Base-by-base conservation (phyloP, 2,113 vertebrate genomes). In the Daubentonia madagascariensis region DNA sequence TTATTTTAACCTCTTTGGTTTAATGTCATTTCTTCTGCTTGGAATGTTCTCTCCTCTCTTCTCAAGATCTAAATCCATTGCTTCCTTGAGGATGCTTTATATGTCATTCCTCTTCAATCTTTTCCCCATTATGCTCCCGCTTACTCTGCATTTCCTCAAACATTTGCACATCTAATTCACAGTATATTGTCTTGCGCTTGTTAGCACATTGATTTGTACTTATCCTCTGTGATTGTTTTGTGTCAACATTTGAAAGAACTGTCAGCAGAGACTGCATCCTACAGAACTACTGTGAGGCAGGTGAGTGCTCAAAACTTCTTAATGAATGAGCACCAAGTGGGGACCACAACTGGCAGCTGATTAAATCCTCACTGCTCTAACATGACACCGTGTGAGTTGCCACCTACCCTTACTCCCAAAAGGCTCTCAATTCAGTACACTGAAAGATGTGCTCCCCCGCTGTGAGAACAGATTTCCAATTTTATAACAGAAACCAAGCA, bases 231-330 rank as follows among this genome's bases (percentile, higher is more conserved):
- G 67, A 57, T 13, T 81, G 94, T 61, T 92, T 76, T 52, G 25
- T 72, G 80, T 96, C 72, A 93, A 91, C 63, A 61, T 73, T 18
- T 89, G 35, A 43, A 93, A 73, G 75, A 54, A 94, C 73, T 87
- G 28, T 87, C 68, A 40, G 67, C 8, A 25, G 67, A 73, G 40
- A 20, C 23, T 75, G 35, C 30, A 20, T 22, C 32, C 73, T 37
- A 37, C 5, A 84, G 37, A 73, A 80, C 57, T 85, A 68, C 67
- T 57, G 35, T 40, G 70, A 67, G 37, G 48, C 43, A 70, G n/a
- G 59, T 43, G 50, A 40, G 30, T 5, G 76, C 63, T 89, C 28
- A 45, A 73, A 96, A 61, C 30, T n/a, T 76, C 63, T 25, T 84
- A 61, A 70, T 40, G 72, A 91, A 85, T 23, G 12, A 40, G 52